Base-by-base conservation (phyloP, 1,140 invertebrate species). In the Magallana gigas region DNA sequence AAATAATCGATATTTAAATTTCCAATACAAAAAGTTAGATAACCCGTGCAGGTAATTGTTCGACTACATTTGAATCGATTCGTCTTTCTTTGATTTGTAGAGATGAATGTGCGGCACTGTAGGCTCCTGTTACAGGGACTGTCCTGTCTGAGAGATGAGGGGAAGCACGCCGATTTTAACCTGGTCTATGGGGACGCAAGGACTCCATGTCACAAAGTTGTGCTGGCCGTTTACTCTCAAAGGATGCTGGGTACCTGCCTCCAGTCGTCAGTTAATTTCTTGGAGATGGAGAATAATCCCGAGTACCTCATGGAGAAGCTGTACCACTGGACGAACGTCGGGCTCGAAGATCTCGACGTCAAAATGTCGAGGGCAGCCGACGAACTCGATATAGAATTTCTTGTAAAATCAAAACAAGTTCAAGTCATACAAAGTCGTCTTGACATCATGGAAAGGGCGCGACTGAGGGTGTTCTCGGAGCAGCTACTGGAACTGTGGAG, bases 401-500 rank as follows among this genome's bases (percentile, higher is more conserved):
- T 76, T 9, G 11, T 76, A 29, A 76, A 76, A 76, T 76, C 68
- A 4, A 23, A 36, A 76, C 12, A 76, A 29, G 68, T 76, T 8
- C 36, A 48, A 48, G 12, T 29, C 8, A 48, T 48, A 48, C 36
- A 48, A 48, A 48, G 36, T 48, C 12, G 18, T 76, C 36, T 18
- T 18, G 23, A 76, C 11, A 12, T 9, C 14, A 29, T 76, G 23
- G 23, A 76, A 23, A 18, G 68, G 23, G 68, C 18, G 11, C 23
- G 68, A 29, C 23, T 76, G 36, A 36, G 23, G 36, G 68, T 76
- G 36, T 36, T 76, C 36, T 76, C 68, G 8, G 23, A 76, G 36
- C 18, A 36, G 36, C 23, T 76, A 12, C 18, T 76, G 36, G 88
- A 87, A 29, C 85, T 89, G 85, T 89, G 87, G 57, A 57, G 83